These are phyloP conservation scores for Synanthedon formicaeformis DNA, from an alignment of 2,888 invertebrate genomes.

Conservation along the genomic window DNA sequence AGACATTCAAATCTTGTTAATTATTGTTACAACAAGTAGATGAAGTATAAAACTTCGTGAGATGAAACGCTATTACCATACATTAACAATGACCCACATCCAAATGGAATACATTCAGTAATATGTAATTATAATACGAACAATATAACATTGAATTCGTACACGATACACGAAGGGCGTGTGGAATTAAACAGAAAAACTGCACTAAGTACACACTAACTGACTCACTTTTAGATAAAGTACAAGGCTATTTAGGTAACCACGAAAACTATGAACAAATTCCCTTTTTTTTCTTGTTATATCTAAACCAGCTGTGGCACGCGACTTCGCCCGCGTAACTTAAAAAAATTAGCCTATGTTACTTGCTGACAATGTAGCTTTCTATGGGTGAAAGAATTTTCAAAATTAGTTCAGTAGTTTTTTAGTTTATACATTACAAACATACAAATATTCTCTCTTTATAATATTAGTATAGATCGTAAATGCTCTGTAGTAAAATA, in stretches of 20 bases:
- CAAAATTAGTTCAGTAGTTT: too few species aligned
- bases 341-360: too few species aligned
- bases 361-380: too few species aligned
- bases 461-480: too few species aligned
- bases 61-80: neutral
- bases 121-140: constrained; percentile 10
- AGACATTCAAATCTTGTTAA: neutral
- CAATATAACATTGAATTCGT: constrained; percentile 25
- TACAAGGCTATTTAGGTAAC: constrained; percentile 29
- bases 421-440: neutral
- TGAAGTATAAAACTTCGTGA: neutral
- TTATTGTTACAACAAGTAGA: neutral
- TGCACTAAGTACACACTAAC: constrained; percentile 15
- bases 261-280: constrained; percentile 12
- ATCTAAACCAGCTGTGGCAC: neutral
- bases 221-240: constrained; percentile 54
- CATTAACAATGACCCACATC: neutral
- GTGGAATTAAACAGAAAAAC: constrained; percentile 28
- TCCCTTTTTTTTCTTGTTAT: neutral
- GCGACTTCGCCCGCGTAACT: too few species aligned
- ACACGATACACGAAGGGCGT: constrained; percentile 43
- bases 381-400: too few species aligned
- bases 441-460: too few species aligned
- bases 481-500: too few species aligned
- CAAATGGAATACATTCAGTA: neutral